Evolutionary conservation across 2,113 vertebrate species (phyloP), one percentile per base, ranked within the genome.

Genomic region (Grammomys dolichurus): DNA sequence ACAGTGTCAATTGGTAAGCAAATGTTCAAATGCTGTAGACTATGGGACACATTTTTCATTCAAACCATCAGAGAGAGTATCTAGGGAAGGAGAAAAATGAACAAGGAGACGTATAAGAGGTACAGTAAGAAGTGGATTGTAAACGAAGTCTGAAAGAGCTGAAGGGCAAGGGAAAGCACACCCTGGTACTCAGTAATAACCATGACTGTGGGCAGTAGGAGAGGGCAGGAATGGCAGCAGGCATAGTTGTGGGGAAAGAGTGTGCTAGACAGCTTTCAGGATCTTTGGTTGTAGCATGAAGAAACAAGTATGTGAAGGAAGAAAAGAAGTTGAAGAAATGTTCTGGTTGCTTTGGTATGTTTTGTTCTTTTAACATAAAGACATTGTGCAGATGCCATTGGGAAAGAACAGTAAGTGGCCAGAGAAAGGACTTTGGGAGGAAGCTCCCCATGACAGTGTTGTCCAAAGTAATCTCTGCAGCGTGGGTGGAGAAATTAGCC

Each of bases 391-490:
- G 31, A 56, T 10, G 6, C 6, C 8, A 4, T 17, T 54, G 60
- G 43, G 20, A 88, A 65, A 33, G 7, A 16, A 7, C 48, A 46
- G 14, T 46, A 13, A 40, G 43, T 46, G 28, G 84, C 46, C 17
- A 82, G 36, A 54, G 22, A 60, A 4, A n/a, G 43, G 8, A 63
- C 8, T 3, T 5, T 28, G 11, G 11, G 8, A 67, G 26, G 12
- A n/a, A 65, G 46, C 20, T 22, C 33, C 43, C n/a, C 76, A 7
- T 28, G 40, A 46, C 11, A 28, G 48, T 78, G 40, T n/a, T 56
- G 9, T 1, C 11, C 22, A 7, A 46, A 9, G 1, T 10, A 12
- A 19, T 8, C 22, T 28, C 5, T 26, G 17, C 4, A 54, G 12
- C 26, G 14, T 1, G 19, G 46, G 31, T 7, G 24, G 91, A 40